Evolutionary conservation across 2,797 vertebrate genomes (phyloP).

Genomic region (Microtus californicus): DNA sequence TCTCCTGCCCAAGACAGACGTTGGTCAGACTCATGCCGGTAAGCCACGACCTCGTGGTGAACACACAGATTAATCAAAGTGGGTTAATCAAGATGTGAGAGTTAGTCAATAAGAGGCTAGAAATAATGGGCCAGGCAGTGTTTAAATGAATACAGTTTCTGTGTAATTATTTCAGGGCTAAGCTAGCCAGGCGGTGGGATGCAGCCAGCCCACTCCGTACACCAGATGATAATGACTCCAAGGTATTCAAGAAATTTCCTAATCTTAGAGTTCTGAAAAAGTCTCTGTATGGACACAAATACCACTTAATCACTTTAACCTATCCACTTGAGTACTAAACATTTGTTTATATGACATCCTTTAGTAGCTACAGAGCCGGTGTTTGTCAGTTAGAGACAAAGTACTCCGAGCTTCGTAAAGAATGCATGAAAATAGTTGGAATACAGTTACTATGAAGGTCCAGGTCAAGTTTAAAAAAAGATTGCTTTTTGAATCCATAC

Average conservation of each 20-base stretch:
- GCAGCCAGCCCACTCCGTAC: too few relatives aligned
- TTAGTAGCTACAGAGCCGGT: not conserved
- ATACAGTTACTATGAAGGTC: not conserved
- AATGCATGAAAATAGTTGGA: slow-evolving; percentile 8
- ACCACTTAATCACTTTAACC: slow-evolving; percentile 1
- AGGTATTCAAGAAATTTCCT: not conserved
- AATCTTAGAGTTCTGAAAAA: not conserved
- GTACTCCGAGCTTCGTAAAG: slow-evolving; percentile 18
- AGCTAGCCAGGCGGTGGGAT: too few relatives aligned
- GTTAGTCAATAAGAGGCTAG: too few relatives aligned
- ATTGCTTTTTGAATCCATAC: not conserved
- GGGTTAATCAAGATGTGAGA: too few relatives aligned
- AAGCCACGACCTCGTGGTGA: too few relatives aligned
- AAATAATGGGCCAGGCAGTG: too few relatives aligned
- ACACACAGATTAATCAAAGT: too few relatives aligned
- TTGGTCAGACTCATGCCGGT: too few relatives aligned
- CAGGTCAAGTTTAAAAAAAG: slow-evolving; percentile 39
- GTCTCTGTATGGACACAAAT: not conserved
- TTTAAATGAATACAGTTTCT: too few relatives aligned
- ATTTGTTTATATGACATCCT: not conserved
- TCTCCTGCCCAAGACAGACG: too few relatives aligned
- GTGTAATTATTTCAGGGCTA: too few relatives aligned
- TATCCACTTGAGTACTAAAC: not conserved
- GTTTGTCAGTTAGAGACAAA: not conserved
- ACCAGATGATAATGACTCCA: not conserved